These are phyloP conservation scores for Ethmia dodecea DNA, from an alignment of 2,888 invertebrate genomes.

Conservation along the genomic window DNA sequence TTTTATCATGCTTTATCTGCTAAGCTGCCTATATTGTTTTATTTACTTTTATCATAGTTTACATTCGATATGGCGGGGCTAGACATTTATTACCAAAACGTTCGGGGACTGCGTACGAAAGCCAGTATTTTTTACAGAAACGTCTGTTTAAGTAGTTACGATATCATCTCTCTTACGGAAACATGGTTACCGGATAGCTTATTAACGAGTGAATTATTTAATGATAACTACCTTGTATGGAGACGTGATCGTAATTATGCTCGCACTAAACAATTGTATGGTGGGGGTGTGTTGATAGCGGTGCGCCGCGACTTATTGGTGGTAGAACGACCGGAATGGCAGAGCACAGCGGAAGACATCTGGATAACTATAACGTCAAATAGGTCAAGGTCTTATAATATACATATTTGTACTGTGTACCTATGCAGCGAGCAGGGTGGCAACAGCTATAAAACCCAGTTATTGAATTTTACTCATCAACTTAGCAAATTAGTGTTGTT, in stretches of 20 bases:
- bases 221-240: conserved; percentile 10
- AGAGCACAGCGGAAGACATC: conserved; percentile 1
- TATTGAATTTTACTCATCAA: conserved; percentile 1
- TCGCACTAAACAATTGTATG: background rate
- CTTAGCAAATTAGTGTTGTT: background rate
- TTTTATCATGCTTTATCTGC: too few species aligned
- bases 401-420: conserved; percentile 3
- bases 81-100: background rate
- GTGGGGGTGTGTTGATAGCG: conserved; percentile 8
- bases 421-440: background rate
- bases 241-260: conserved; percentile 11
- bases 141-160: conserved; percentile 1
- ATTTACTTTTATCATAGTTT: background rate
- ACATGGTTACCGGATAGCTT: conserved; percentile 12
- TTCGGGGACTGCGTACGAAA: conserved; percentile 5
- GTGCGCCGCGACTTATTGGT: background rate
- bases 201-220: conserved; percentile 8
- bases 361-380: background rate
- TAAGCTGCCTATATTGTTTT: too few species aligned
- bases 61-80: conserved; percentile 3
- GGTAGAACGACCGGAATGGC: background rate
- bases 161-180: conserved; percentile 11
- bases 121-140: conserved; percentile 6
- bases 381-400: background rate
- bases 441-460: background rate